phyloP scores from a whole-genome alignment of 1,140 invertebrate genomes.

The Ephestia elutella region DNA sequence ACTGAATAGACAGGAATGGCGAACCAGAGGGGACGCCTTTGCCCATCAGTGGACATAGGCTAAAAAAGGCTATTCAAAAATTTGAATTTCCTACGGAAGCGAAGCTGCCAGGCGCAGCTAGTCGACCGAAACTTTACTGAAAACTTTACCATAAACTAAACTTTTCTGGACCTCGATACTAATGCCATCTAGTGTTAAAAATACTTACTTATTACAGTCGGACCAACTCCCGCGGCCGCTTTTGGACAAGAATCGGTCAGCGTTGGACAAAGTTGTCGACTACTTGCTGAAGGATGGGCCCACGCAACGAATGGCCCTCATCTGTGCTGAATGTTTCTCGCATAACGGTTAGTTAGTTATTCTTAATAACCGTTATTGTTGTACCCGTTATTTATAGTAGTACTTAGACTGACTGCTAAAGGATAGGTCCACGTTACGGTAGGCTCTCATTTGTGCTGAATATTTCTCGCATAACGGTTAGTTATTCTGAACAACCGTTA shows the following conservation, averaged over 20 bases:
- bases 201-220: constrained; percentile 17
- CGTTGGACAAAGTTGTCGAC: constrained; percentile 92
- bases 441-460: constrained; percentile 93
- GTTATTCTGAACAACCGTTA: background rate
- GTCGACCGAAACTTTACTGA: no score
- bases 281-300: constrained; percentile 97
- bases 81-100: no score
- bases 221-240: constrained; percentile 60
- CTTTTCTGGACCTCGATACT: no score
- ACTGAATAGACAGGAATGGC: no score
- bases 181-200: no score
- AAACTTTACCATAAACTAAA: no score
- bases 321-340: constrained; percentile 90
- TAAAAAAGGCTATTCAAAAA: no score
- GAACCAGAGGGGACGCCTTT: no score
- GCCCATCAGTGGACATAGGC: no score
- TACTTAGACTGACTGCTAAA: constrained; percentile 97
- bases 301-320: constrained; percentile 93
- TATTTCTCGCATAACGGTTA: constrained; percentile 94
- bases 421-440: constrained; percentile 95
- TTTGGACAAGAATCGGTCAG: constrained; percentile 51
- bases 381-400: no score
- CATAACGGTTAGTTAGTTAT: constrained; percentile 85
- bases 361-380: no score
- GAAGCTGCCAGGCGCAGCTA: no score